These are phyloP conservation scores for Atrina japonica DNA, from an alignment of 2,888 invertebrate genomes.

Conservation along the genomic window DNA sequence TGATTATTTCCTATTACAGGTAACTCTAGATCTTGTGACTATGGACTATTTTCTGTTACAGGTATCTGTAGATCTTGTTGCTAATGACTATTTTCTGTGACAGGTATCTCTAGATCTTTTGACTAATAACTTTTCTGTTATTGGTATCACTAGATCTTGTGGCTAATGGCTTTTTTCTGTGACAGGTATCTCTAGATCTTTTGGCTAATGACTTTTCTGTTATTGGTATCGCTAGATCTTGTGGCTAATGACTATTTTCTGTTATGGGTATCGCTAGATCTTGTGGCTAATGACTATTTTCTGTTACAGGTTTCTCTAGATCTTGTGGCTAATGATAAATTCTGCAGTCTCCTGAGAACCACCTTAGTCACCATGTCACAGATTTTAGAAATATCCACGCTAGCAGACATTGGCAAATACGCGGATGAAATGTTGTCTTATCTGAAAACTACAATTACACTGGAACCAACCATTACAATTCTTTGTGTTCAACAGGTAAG, in stretches of 20 bases:
- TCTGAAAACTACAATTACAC: conserved; percentile 86
- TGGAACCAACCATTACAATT: conserved; percentile 87
- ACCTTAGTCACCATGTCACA: conserved; percentile 86
- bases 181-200: too few relatives aligned
- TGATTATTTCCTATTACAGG: conserved; percentile 80
- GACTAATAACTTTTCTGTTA: too few relatives aligned
- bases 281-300: conserved; percentile 80
- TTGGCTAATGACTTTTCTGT: too few relatives aligned
- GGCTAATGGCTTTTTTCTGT: too few relatives aligned
- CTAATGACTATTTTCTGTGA: too few relatives aligned
- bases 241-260: too few relatives aligned
- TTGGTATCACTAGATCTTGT: too few relatives aligned
- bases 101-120: too few relatives aligned
- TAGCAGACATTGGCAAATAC: conserved; percentile 86
- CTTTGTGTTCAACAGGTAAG: conserved; percentile 88
- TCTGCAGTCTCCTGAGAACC: conserved; percentile 77
- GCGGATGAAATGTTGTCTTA: conserved; percentile 91
- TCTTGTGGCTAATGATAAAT: conserved; percentile 80
- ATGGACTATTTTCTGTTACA: too few relatives aligned
- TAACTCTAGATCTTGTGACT: too few relatives aligned
- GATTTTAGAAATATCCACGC: conserved; percentile 77
- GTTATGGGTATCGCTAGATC: conserved; percentile 77
- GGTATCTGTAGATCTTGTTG: too few relatives aligned
- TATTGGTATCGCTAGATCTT: too few relatives aligned
- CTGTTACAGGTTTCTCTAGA: conserved; percentile 79